A percentile compares a stretch with the other conserved stretches of the same genome.
These are phyloP conservation scores for Tapirus indicus DNA, from an alignment of 2,797 vertebrate species.

Conservation along the genomic window DNA sequence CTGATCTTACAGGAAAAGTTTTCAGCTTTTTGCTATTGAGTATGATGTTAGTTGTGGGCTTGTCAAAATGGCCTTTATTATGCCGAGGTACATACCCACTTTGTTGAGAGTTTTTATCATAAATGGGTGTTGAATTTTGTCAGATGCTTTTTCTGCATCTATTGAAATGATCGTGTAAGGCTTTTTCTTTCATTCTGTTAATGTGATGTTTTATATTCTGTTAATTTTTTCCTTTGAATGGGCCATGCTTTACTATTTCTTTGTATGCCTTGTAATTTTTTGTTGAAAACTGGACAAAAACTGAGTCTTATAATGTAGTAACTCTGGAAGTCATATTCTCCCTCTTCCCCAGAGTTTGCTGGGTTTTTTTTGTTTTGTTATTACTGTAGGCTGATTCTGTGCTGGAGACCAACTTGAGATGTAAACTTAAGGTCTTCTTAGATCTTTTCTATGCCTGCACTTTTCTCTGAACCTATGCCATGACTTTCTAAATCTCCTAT, in stretches of 20 bases:
- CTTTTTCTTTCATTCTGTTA: not conserved
- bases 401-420: not conserved
- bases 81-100: not conserved
- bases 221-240: not conserved
- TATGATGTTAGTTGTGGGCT: not conserved
- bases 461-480: not conserved
- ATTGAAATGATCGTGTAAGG: not conserved
- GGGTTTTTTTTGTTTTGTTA: not conserved
- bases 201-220: not conserved
- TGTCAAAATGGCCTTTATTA: not conserved
- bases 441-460: not conserved
- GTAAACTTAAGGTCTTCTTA: not conserved
- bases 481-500: not conserved
- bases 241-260: not conserved
- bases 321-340: not conserved
- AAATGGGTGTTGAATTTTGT: not conserved
- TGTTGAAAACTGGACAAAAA: not conserved
- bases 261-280: not conserved
- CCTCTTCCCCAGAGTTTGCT: not conserved
- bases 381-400: not conserved
- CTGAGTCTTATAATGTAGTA: not conserved
- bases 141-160: not conserved
- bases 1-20: not conserved
- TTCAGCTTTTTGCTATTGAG: not conserved
- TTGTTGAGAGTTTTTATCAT: conserved; percentile 1